Conservation (phyloP, 2,797 vertebrate genomes). For the Austrolebias charrua region DNA sequence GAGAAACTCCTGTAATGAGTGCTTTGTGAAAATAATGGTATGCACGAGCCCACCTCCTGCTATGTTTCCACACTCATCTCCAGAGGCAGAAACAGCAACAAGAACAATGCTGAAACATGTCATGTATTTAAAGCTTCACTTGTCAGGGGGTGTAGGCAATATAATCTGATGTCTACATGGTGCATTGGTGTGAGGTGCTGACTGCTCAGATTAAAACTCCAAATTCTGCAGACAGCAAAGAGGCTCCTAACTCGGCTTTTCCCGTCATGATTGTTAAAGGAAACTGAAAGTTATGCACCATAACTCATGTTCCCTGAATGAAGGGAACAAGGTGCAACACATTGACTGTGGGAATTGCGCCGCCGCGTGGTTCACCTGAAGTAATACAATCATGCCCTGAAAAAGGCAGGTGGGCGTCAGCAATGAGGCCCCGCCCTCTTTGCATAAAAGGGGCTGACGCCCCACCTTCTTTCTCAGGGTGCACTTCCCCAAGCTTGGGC, state of each 20-base stretch:
- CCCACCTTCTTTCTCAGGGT: too few relatives aligned
- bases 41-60: constrained; percentile 63
- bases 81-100: constrained; percentile 59
- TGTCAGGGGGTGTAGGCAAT: constrained; percentile 20
- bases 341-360: too few relatives aligned
- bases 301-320: too few relatives aligned
- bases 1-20: constrained; percentile 78
- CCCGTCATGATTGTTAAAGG: background rate
- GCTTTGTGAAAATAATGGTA: constrained; percentile 77
- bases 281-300: too few relatives aligned
- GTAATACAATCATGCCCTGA: too few relatives aligned
- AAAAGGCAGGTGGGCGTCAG: too few relatives aligned
- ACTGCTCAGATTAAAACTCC: constrained; percentile 22
- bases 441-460: too few relatives aligned
- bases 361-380: too few relatives aligned
- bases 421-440: too few relatives aligned
- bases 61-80: constrained; percentile 56
- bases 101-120: constrained; percentile 70
- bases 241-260: constrained; percentile 1
- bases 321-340: too few relatives aligned
- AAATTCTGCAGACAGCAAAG: constrained; percentile 15
- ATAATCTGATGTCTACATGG: constrained; percentile 31
- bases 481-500: too few relatives aligned
- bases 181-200: constrained; percentile 16
- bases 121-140: constrained; percentile 34